These are phyloP conservation scores for Meloe dianella DNA, from an alignment of 2,888 invertebrate genomes.

Conservation along the genomic window DNA sequence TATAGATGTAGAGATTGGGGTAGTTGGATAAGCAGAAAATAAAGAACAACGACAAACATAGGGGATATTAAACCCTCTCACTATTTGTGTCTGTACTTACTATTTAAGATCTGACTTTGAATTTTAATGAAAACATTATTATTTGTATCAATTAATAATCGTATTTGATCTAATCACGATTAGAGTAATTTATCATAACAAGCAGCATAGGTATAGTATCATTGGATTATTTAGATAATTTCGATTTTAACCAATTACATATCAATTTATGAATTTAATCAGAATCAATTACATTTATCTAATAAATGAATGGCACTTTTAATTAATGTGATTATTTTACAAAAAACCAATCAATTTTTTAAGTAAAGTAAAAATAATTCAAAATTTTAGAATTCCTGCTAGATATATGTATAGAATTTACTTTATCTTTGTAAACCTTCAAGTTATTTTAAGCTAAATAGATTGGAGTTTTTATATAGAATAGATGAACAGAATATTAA, in stretches of 20 bases:
- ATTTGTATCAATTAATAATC: background rate
- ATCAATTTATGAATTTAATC: background rate
- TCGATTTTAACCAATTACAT: background rate
- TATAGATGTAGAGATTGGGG: slow-evolving; percentile 24
- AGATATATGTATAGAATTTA: too few relatives aligned
- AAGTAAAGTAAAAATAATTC: too few relatives aligned
- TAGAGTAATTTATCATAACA: background rate
- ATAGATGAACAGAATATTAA: too few relatives aligned
- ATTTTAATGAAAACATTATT: background rate
- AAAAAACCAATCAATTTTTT: background rate
- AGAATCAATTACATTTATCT: background rate
- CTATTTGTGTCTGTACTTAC: background rate
- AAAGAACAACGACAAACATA: slow-evolving; percentile 13
- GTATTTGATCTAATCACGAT: background rate
- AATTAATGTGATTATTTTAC: background rate
- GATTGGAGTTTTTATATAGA: too few relatives aligned
- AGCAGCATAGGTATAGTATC: background rate
- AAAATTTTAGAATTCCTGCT: too few relatives aligned
- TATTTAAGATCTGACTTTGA: background rate
- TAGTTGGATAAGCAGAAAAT: slow-evolving; percentile 10
- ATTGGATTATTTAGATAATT: background rate
- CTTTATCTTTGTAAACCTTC: too few relatives aligned
- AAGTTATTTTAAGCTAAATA: too few relatives aligned
- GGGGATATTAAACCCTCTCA: slow-evolving; percentile 9
- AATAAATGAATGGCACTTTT: background rate